Conservation (phyloP, 2,113 vertebrate species). For the Strix aluco region DNA sequence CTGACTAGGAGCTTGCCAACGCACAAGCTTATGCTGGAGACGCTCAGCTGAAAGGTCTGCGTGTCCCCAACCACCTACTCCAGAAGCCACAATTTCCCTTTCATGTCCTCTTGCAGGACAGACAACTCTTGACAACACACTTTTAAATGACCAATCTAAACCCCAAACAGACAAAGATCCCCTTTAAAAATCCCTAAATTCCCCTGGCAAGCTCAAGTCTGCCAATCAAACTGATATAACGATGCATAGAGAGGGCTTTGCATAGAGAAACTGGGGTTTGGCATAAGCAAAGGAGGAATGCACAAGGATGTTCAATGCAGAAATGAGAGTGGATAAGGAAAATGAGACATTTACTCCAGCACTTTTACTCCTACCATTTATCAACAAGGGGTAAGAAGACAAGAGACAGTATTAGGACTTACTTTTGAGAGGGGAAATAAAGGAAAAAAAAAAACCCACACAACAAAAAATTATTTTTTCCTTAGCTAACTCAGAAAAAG, state of each 20-base stretch:
- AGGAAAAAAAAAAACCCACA: no score
- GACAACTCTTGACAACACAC: neutral
- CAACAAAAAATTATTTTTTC: no score
- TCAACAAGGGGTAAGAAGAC: neutral
- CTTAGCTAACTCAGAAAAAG: neutral
- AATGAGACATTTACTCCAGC: neutral
- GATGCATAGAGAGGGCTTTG: neutral
- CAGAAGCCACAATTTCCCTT: neutral
- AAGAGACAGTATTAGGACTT: neutral
- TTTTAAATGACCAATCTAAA: neutral
- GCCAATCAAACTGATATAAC: fast-evolving
- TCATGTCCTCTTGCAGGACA: neutral
- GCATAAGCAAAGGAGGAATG: neutral
- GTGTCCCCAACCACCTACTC: neutral
- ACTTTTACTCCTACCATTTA: neutral
- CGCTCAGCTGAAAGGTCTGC: neutral
- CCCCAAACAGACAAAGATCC: neutral
- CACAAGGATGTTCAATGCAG: fast-evolving
- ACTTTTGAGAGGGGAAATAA: neutral
- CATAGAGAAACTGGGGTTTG: fast-evolving
- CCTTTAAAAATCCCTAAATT: neutral
- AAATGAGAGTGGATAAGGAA: neutral
- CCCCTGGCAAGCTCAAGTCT: neutral
- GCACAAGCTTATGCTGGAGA: neutral
- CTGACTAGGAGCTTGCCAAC: neutral